Evolutionary conservation across 2,888 invertebrate species (phyloP).

Genomic region (Cantharis lateralis): DNA sequence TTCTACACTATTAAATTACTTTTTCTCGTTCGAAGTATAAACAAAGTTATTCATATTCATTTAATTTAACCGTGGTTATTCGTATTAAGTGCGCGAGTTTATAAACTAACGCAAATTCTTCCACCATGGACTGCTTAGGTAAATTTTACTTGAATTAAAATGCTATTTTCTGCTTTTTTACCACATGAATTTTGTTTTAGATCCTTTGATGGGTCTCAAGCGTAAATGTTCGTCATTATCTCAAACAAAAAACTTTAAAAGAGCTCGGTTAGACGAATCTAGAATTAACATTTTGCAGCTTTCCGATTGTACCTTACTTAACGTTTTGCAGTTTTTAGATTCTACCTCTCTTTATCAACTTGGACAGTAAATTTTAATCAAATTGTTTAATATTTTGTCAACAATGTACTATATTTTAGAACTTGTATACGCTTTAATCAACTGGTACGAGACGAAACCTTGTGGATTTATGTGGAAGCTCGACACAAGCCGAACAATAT

Average conservation of each 20-base stretch:
- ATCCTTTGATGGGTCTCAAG: background rate
- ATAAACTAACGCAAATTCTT: background rate
- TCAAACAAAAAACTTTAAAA: background rate
- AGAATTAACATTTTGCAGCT: conserved; percentile 31
- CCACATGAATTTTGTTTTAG: background rate
- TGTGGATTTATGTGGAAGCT: conserved; percentile 48
- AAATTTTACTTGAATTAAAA: background rate
- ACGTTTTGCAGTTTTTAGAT: conserved; percentile 46
- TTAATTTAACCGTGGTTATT: background rate
- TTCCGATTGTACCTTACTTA: conserved; percentile 46
- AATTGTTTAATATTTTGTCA: background rate
- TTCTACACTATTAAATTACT: background rate
- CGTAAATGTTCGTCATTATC: background rate
- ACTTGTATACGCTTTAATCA: conserved; percentile 43
- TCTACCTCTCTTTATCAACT: conserved; percentile 46
- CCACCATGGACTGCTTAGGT: background rate
- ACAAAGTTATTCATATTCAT: background rate
- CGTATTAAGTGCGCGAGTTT: background rate
- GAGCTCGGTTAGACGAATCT: background rate
- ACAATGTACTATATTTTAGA: conserved; percentile 33
- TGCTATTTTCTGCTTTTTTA: background rate
- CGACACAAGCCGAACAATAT: conserved; percentile 41
- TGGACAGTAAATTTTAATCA: conserved; percentile 40
- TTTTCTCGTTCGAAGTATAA: background rate
- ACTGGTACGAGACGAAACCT: conserved; percentile 42